A percentile compares a stretch with the other conserved stretches of the same genome.
These are phyloP conservation scores for Trachurus trachurus DNA, from an alignment of 2,797 vertebrate species.

Conservation along the genomic window DNA sequence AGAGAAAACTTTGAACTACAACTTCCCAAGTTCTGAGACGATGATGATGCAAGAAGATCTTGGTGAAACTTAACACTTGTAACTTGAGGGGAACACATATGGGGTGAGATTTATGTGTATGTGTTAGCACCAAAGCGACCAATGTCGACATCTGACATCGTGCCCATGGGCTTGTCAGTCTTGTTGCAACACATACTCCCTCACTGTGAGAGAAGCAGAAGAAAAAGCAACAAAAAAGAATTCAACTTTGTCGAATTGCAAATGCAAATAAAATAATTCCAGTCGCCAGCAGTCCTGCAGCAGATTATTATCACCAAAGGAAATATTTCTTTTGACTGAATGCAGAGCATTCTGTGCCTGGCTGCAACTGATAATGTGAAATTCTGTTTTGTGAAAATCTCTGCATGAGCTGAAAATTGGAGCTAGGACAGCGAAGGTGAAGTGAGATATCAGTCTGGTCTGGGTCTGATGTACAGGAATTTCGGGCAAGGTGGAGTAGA, in stretches of 20 bases:
- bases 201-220: not conserved
- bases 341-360: constrained; percentile 53
- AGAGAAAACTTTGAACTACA: not conserved
- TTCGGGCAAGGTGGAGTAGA: constrained; percentile 40
- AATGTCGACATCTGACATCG: not conserved
- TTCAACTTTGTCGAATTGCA: constrained; percentile 8
- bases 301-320: constrained; percentile 49
- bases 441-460: constrained; percentile 50
- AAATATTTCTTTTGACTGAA: constrained; percentile 45
- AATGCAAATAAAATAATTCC: constrained; percentile 48
- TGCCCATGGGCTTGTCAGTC: not conserved
- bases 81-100: constrained; percentile 18
- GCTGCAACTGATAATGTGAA: constrained; percentile 51
- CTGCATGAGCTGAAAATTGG: constrained; percentile 50
- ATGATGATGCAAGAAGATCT: not conserved
- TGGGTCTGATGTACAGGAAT: constrained; percentile 58
- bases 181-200: not conserved
- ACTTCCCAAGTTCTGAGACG: not conserved
- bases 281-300: constrained; percentile 38
- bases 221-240: not conserved
- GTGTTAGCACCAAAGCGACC: constrained; percentile 3
- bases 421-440: constrained; percentile 67
- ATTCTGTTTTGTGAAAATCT: constrained; percentile 48
- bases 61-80: constrained; percentile 21
- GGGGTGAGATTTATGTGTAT: constrained; percentile 4